phyloP scores from a whole-genome alignment of 1,140 invertebrate species.

The Bombus difficillimus region DNA sequence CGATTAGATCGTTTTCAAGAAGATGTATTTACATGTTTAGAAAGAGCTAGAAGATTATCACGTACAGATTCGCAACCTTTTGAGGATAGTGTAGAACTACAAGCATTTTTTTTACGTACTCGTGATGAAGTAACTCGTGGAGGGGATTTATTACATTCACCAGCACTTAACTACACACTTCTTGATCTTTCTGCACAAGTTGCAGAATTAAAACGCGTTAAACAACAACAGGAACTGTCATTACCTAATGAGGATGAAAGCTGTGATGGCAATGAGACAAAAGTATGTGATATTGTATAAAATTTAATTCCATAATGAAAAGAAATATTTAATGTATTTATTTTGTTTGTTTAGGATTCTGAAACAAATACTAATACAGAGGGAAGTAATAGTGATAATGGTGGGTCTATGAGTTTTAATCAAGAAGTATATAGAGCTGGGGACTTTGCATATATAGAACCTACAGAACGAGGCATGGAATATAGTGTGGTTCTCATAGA shows the following conservation, averaged over 20 bases:
- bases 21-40: constrained; percentile 97
- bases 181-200: constrained; percentile 89
- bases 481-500: constrained; percentile 95
- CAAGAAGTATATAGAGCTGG: constrained; percentile 90
- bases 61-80: constrained; percentile 96
- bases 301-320: constrained; percentile 7
- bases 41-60: constrained; percentile 93
- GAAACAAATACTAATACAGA: constrained; percentile 64
- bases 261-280: constrained; percentile 82
- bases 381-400: constrained; percentile 75
- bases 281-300: constrained; percentile 65
- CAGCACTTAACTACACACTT: constrained; percentile 92
- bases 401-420: constrained; percentile 86
- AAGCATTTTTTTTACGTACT: constrained; percentile 94
- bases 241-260: constrained; percentile 89
- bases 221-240: constrained; percentile 88
- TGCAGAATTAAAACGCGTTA: constrained; percentile 90
- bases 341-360: constrained; percentile 66
- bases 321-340: constrained; percentile 17
- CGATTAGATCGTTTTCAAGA: constrained; percentile 98
- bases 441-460: constrained; percentile 95
- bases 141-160: constrained; percentile 92
- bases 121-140: constrained; percentile 89
- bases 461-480: constrained; percentile 90
- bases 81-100: constrained; percentile 97